A percentile compares a stretch with the other conserved stretches of the same genome.
These are phyloP conservation scores for Drosophila silvestris DNA, from an alignment of 2,888 invertebrate genomes.

Conservation along the genomic window DNA sequence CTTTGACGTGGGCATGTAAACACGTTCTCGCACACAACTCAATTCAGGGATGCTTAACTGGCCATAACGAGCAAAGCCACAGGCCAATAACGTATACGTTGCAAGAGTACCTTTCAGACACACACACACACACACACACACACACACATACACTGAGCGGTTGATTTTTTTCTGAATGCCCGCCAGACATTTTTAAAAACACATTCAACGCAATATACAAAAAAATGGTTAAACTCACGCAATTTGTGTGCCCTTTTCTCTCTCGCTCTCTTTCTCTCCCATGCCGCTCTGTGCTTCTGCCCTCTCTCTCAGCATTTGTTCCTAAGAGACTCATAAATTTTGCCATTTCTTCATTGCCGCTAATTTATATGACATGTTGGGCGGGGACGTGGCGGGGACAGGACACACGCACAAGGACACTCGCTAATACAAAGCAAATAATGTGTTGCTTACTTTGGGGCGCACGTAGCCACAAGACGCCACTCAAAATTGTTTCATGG, in stretches of 20 bases:
- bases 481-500: slow-evolving; percentile 69
- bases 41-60: slow-evolving; percentile 73
- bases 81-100: slow-evolving; percentile 57
- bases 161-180: slow-evolving; percentile 52
- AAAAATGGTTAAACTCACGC: slow-evolving; percentile 27
- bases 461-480: slow-evolving; percentile 43
- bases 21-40: slow-evolving; percentile 52
- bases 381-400: background rate
- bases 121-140: slow-evolving; percentile 21
- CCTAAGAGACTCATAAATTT: slow-evolving; percentile 83
- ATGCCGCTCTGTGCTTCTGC: background rate
- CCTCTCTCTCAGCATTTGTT: slow-evolving; percentile 17
- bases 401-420: slow-evolving; percentile 45
- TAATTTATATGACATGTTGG: slow-evolving; percentile 70
- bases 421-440: slow-evolving; percentile 76
- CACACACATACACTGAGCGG: slow-evolving; percentile 5
- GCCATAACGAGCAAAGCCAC: slow-evolving; percentile 74
- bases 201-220: slow-evolving; percentile 40
- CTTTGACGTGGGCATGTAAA: slow-evolving; percentile 19
- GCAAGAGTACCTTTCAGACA: slow-evolving; percentile 20
- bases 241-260: slow-evolving; percentile 21
- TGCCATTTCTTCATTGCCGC: slow-evolving; percentile 80
- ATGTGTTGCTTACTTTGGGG: slow-evolving; percentile 61
- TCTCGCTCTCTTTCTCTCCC: slow-evolving; percentile 6
- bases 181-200: slow-evolving; percentile 70